Percentiles rank a stretch among this genome's conserved stretches.
Evolutionary conservation across 2,888 invertebrate species (phyloP).

Genomic region (Rhamphomyia laevipes): DNA sequence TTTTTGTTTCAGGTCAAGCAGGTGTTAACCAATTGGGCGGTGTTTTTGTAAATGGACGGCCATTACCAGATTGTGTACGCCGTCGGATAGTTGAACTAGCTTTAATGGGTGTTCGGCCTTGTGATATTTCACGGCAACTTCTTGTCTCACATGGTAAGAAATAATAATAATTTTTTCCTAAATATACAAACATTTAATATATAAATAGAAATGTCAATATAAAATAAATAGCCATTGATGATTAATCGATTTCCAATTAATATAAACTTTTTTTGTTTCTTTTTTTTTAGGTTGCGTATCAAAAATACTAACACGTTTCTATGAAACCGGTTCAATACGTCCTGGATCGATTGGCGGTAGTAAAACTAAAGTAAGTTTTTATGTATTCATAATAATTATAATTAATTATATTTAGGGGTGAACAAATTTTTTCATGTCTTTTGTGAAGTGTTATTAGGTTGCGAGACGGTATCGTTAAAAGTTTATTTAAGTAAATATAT

Average conservation of each 20-base stretch:
- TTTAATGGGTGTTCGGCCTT: slow-evolving; percentile 85
- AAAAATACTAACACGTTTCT: slow-evolving; percentile 90
- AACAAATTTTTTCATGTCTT: no score
- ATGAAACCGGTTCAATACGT: slow-evolving; percentile 91
- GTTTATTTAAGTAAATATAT: no score
- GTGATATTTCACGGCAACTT: slow-evolving; percentile 91
- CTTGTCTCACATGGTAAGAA: slow-evolving; percentile 74
- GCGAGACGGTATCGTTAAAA: no score
- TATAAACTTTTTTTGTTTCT: slow-evolving; percentile 3
- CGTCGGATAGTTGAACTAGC: slow-evolving; percentile 90
- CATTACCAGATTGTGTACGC: slow-evolving; percentile 86
- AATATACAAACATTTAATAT: background rate
- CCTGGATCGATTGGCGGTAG: slow-evolving; percentile 93
- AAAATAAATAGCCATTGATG: slow-evolving; percentile 1
- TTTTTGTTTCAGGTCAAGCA: slow-evolving; percentile 64
- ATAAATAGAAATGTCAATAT: background rate
- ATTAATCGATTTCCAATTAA: slow-evolving; percentile 8
- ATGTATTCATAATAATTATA: background rate
- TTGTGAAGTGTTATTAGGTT: no score
- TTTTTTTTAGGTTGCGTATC: slow-evolving; percentile 65
- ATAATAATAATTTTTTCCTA: slow-evolving; percentile 2
- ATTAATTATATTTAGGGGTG: no score
- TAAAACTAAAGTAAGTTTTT: slow-evolving; percentile 74
- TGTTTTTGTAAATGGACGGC: slow-evolving; percentile 95
- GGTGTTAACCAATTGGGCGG: slow-evolving; percentile 96